Conservation (phyloP, 2,113 vertebrate genomes). For the Pholis gunnellus region DNA sequence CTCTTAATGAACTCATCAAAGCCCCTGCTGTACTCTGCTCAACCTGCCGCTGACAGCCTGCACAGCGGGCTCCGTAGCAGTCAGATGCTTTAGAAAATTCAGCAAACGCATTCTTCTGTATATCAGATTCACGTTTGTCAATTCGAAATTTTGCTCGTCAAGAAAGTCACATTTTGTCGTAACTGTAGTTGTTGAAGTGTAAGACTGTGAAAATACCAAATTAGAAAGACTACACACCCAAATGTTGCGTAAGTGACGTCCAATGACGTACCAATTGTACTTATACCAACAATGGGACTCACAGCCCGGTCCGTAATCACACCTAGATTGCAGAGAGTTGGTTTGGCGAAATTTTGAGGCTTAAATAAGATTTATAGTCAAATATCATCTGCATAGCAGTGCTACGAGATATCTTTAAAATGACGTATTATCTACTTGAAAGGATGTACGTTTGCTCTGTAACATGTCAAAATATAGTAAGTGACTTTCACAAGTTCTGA, state of each 20-base stretch:
- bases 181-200: not conserved
- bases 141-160: not conserved
- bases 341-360: not conserved
- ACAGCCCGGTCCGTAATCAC: not conserved
- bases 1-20: constrained; percentile 80
- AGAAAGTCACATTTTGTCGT: not conserved
- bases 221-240: not conserved
- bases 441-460: not conserved
- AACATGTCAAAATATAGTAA: not conserved
- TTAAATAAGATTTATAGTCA: not conserved
- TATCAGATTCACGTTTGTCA: not conserved
- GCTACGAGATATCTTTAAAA: not conserved
- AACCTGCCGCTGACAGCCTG: constrained; percentile 50
- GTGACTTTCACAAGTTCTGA: not conserved
- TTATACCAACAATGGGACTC: not conserved
- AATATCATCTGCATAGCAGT: not conserved
- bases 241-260: no score
- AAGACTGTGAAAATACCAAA: not conserved
- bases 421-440: not conserved
- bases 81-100: constrained; percentile 2
- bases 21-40: constrained; percentile 60
- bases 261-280: no score
- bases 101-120: constrained; percentile 2
- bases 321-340: not conserved
- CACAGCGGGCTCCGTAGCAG: constrained; percentile 31